Evolutionary conservation across 2,888 invertebrate species (phyloP).

Genomic region (Tetheella fluctuosa): DNA sequence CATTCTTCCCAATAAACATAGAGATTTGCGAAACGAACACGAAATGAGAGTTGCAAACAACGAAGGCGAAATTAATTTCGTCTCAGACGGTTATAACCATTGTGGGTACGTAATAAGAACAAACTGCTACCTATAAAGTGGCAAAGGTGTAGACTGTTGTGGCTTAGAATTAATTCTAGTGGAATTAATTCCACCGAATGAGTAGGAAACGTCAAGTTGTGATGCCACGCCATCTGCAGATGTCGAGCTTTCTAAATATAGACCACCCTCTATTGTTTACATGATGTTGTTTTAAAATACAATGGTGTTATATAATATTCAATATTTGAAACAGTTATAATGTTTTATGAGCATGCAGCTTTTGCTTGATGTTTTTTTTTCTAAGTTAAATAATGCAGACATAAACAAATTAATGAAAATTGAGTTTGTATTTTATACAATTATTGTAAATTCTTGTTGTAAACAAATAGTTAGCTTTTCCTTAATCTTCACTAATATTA

Average conservation of each 20-base stretch:
- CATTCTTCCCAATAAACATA: slow-evolving; percentile 17
- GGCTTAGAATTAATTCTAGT: slow-evolving; percentile 53
- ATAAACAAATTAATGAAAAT: too few relatives aligned
- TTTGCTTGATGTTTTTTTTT: too few relatives aligned
- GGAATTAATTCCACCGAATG: slow-evolving; percentile 59
- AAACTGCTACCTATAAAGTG: slow-evolving; percentile 57
- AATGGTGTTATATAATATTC: not conserved
- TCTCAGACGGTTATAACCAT: slow-evolving; percentile 48
- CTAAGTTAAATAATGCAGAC: too few relatives aligned
- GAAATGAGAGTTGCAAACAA: slow-evolving; percentile 37
- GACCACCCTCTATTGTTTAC: slow-evolving; percentile 16
- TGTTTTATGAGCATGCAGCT: not conserved
- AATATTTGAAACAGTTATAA: not conserved
- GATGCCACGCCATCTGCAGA: slow-evolving; percentile 38
- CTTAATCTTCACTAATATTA: too few relatives aligned
- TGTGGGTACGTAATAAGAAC: slow-evolving; percentile 59
- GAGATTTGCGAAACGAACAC: slow-evolving; percentile 16
- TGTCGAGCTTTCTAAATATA: slow-evolving; percentile 27
- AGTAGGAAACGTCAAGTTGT: slow-evolving; percentile 38
- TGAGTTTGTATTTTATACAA: too few relatives aligned
- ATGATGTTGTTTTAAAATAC: not conserved
- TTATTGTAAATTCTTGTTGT: too few relatives aligned
- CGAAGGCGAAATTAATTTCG: slow-evolving; percentile 47
- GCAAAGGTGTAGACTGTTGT: slow-evolving; percentile 40
- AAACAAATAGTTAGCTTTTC: too few relatives aligned